phyloP scores from a whole-genome alignment of 2,113 vertebrate genomes.

The Cyrtonyx montezumae region DNA sequence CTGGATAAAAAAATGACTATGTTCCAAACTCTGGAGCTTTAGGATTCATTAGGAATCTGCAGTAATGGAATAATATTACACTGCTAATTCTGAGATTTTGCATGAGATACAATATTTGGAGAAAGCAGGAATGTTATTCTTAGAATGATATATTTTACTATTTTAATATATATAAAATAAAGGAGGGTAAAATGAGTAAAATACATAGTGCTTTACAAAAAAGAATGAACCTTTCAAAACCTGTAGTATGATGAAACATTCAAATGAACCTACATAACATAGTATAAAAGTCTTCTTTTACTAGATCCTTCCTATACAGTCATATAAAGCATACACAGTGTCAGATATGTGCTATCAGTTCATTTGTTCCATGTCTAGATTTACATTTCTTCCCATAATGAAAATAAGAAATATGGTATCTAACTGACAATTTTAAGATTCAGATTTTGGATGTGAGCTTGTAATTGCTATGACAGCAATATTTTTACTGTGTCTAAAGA shows the following conservation, averaged over 20 bases:
- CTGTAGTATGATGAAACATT: background rate
- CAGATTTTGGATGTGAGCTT: background rate
- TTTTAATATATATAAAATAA: background rate
- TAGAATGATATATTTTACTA: background rate
- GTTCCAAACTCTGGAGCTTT: background rate
- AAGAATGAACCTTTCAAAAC: background rate
- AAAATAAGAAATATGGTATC: background rate
- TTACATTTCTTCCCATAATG: background rate
- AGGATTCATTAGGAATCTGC: background rate
- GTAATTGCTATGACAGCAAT: constrained; percentile 47
- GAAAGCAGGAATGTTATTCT: background rate
- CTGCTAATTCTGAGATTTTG: background rate
- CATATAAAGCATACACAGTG: background rate
- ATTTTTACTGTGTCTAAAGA: constrained; percentile 47
- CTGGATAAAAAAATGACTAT: background rate
- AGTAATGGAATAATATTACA: background rate
- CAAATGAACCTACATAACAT: background rate
- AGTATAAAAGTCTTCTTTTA: background rate
- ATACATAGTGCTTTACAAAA: background rate
- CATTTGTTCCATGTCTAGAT: background rate
- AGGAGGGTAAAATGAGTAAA: background rate
- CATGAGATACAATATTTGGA: background rate
- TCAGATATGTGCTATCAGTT: background rate
- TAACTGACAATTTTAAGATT: background rate
- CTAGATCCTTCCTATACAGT: background rate